Conservation (phyloP, 2,888 invertebrate species). For the Dione juno region DNA sequence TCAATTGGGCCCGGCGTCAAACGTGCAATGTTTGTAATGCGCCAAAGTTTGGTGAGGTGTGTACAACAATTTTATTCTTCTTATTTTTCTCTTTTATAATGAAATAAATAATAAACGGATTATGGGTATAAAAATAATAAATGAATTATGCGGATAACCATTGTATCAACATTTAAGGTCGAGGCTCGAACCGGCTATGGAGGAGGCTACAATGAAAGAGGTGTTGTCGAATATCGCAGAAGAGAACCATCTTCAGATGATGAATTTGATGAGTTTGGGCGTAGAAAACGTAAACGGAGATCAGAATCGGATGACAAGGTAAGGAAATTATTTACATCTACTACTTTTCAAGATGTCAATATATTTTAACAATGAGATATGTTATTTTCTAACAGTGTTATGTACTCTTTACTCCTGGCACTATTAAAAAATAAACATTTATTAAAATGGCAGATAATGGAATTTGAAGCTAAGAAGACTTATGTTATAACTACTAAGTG, state of each 20-base stretch:
- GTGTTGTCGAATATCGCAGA: conserved; percentile 97
- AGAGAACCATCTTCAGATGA: conserved; percentile 94
- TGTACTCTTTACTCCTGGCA: conserved; percentile 34
- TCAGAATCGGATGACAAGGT: conserved; percentile 60
- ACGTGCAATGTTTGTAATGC: conserved; percentile 99
- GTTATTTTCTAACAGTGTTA: conserved; percentile 37
- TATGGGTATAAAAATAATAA: no score
- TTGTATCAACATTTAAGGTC: conserved; percentile 60
- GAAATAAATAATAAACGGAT: background rate
- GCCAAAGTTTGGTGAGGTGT: conserved; percentile 97
- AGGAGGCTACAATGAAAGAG: conserved; percentile 97
- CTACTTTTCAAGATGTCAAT: background rate
- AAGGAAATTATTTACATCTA: conserved; percentile 44
- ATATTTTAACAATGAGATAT: conserved; percentile 21
- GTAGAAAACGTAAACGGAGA: conserved; percentile 84
- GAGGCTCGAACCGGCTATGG: conserved; percentile 92
- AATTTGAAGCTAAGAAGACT: conserved; percentile 80
- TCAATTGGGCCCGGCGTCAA: conserved; percentile 98
- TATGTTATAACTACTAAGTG: conserved; percentile 66
- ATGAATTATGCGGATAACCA: background rate
- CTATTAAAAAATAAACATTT: conserved; percentile 35
- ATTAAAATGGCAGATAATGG: conserved; percentile 72
- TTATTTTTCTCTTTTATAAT: background rate
- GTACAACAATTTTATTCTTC: conserved; percentile 56
- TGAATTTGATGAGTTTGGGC: conserved; percentile 97